These are phyloP conservation scores for Hymenopus coronatus DNA, from an alignment of 2,888 invertebrate species.

Conservation along the genomic window DNA sequence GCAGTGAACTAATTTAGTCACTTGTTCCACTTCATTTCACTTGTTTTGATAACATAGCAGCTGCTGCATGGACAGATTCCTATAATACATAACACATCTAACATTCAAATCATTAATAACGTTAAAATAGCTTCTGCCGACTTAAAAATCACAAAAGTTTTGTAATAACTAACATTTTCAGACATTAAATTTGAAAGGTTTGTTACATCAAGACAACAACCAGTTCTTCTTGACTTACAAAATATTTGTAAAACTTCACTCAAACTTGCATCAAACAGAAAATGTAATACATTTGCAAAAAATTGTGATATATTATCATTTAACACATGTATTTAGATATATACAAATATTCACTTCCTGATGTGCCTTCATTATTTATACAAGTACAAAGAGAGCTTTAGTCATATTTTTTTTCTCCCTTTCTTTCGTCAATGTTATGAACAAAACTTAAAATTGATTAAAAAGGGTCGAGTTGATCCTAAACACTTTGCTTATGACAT, in stretches of 20 bases:
- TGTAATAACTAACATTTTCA: not conserved
- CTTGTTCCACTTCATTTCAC: not conserved
- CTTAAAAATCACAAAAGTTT: not conserved
- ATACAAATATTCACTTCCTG: no score
- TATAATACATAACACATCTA: not conserved
- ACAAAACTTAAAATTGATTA: no score
- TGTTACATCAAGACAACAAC: not conserved
- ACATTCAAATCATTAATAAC: not conserved
- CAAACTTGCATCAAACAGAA: no score
- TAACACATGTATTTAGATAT: no score
- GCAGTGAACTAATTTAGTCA: not conserved
- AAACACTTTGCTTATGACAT: no score
- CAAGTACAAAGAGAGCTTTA: no score
- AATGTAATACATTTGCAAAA: no score
- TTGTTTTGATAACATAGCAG: not conserved
- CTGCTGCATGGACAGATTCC: not conserved
- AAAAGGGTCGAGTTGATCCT: no score
- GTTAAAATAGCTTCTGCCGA: not conserved
- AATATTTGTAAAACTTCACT: not conserved
- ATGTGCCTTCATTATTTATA: no score
- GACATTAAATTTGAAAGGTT: not conserved
- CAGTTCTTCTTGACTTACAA: not conserved
- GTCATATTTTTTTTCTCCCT: no score
- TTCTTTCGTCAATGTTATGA: no score
- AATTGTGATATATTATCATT: no score